A percentile compares a stretch with the other conserved stretches of the same genome.
Conservation (phyloP, 1,140 invertebrate species). For the Zaprionus lachaisei region DNA sequence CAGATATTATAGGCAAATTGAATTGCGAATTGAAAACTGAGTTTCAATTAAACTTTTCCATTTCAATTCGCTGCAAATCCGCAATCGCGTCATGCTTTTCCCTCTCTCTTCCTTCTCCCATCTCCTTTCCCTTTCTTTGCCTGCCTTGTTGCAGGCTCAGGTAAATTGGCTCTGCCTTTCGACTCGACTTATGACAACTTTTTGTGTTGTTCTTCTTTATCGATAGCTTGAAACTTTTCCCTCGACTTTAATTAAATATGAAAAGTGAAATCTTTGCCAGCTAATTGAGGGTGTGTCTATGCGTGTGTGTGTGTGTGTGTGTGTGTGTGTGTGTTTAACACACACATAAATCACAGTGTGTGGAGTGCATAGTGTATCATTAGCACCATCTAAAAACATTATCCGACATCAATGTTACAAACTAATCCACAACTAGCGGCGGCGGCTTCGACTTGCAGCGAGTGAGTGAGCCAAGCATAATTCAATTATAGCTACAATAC, state of each 20-base stretch:
- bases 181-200: constrained; percentile 21
- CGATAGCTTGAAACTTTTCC: constrained; percentile 14
- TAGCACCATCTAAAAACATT: constrained; percentile 50
- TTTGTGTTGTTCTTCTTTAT: constrained; percentile 11
- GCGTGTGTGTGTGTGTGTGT: background rate
- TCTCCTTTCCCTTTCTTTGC: too few relatives aligned
- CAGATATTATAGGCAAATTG: constrained; percentile 37
- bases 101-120: background rate
- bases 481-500: constrained; percentile 71
- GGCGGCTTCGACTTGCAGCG: constrained; percentile 21
- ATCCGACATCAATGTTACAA: constrained; percentile 38
- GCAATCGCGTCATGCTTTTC: background rate
- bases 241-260: constrained; percentile 19
- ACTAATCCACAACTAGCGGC: constrained; percentile 37
- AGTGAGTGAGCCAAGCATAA: constrained; percentile 52
- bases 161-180: constrained; percentile 10
- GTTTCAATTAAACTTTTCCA: constrained; percentile 79
- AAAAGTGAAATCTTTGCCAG: constrained; percentile 7
- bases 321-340: background rate
- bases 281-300: background rate
- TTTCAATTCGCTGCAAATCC: constrained; percentile 52
- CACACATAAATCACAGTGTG: constrained; percentile 7
- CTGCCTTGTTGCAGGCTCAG: background rate
- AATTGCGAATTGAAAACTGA: constrained; percentile 45
- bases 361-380: constrained; percentile 19